A percentile compares a stretch with the other conserved stretches of the same genome.
phyloP scores from a whole-genome alignment of 2,797 vertebrate genomes.

The Pipistrellus kuhlii region DNA sequence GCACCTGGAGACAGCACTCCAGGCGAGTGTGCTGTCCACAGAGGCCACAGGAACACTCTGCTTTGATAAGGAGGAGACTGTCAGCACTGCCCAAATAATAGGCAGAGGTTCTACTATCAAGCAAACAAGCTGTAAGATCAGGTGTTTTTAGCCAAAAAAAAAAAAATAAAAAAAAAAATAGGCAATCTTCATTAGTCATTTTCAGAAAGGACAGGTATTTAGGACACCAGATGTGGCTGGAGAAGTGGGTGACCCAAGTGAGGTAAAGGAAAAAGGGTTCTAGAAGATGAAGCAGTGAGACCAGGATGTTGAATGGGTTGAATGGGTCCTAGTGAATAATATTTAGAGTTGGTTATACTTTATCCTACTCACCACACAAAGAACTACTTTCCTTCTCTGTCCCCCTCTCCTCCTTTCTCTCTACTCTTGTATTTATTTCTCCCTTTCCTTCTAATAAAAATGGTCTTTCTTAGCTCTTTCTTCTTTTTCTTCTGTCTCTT shows the following conservation, averaged over 20 bases:
- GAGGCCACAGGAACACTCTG: not conserved
- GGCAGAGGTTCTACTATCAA: not conserved
- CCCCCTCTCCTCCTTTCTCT: not conserved
- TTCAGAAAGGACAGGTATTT: not conserved
- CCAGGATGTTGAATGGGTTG: not conserved
- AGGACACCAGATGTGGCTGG: not conserved
- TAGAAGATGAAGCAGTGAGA: not conserved
- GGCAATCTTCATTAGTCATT: not conserved
- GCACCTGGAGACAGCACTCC: not conserved
- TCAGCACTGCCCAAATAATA: not conserved
- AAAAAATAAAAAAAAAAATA: not conserved
- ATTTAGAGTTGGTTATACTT: not conserved
- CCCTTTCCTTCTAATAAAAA: not conserved
- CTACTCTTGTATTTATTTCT: not conserved
- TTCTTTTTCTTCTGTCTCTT: slow-evolving; percentile 5
- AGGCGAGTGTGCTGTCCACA: not conserved
- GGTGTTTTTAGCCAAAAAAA: not conserved
- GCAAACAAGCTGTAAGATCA: not conserved
- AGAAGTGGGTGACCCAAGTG: not conserved
- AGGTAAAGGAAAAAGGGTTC: not conserved
- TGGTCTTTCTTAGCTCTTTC: not conserved
- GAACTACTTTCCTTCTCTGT: not conserved
- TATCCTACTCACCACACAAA: not conserved
- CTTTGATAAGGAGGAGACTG: not conserved
- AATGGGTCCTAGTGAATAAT: not conserved